phyloP scores from a whole-genome alignment of 2,113 vertebrate genomes.

The Pseudorasbora parva region DNA sequence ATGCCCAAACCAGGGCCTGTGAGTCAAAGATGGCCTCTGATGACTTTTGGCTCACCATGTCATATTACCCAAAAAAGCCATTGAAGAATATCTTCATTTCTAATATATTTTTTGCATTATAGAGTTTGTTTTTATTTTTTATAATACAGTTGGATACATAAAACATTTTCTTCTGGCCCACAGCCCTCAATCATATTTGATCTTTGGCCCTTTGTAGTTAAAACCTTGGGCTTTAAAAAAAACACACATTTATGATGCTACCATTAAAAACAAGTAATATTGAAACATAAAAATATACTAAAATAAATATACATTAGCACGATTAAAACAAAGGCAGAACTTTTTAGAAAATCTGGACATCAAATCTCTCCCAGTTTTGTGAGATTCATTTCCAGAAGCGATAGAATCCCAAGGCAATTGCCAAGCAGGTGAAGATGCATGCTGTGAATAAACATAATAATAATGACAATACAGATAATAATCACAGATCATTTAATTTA shows the following conservation, averaged over 20 bases:
- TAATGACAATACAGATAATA: not conserved
- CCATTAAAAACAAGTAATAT: not conserved
- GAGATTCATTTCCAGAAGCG: conserved; percentile 84
- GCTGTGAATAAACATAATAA: conserved; percentile 70
- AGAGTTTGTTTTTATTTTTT: no score
- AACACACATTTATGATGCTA: not conserved
- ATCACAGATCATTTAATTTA: not conserved
- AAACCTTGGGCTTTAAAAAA: not conserved
- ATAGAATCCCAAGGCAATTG: conserved; percentile 89
- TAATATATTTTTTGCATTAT: not conserved
- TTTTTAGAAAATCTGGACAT: not conserved
- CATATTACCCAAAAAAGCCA: not conserved
- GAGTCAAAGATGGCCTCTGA: no score
- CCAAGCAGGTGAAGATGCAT: conserved; percentile 89
- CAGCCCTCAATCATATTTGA: not conserved
- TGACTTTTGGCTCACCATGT: not conserved
- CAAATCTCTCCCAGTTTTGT: not conserved
- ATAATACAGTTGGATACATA: not conserved
- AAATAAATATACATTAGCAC: not conserved
- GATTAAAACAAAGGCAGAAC: not conserved
- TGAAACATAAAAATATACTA: not conserved
- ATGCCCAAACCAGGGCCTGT: no score
- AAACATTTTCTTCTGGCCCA: not conserved
- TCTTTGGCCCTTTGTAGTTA: not conserved
- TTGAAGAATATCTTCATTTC: not conserved